Evolutionary conservation across 2,113 vertebrate species (phyloP), one percentile per base, ranked within the genome.

Genomic region (Heterotilapia buettikoferi): DNA sequence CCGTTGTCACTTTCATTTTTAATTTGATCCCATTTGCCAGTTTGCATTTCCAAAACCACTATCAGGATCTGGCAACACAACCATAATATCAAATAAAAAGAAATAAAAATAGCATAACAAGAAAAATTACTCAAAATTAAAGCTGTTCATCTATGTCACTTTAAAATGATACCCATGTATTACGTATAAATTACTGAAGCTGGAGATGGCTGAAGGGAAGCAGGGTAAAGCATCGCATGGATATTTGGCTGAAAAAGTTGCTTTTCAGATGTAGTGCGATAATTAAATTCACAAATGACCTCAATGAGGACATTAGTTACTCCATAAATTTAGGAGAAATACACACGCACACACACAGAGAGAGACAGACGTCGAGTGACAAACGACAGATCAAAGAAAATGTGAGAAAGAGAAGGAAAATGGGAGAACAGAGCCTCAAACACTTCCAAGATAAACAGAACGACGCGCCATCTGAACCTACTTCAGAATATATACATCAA

Each of bases 241-340:
- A 68, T 83, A 88, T 87, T 85, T 88, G 86, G 36, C 52, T 91
- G 76, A 83, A 36, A 78, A 86, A 83, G 84, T 78, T 84, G 57
- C 84, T 73, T 91, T 86, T 86, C 61, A 85, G 81, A 78, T 29
- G 31, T 5, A 54, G 26, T 43, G 10, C 7, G 19, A 50, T 90
- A 91, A 94, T 92, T 93, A 88, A 87, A 91, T 76, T 79, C 88
- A 57, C 66, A 88, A 76, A 90, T 86, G 21, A 86, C 59, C 63
- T 82, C 47, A 76, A 71, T 26, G 73, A 82, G 29, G 59, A 81
- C 56, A 84, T 84, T 26, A 82, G 61, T 68, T 84, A 47, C 54
- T 87, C 9, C 18, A 53, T 38, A 85, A 18, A 33, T 78, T 52
- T 78, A 78, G 16, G 26, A 52, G 26, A 33, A 52, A 31, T 50